phyloP scores from a whole-genome alignment of 2,113 vertebrate genomes.

The Pycnonotus jocosus region DNA sequence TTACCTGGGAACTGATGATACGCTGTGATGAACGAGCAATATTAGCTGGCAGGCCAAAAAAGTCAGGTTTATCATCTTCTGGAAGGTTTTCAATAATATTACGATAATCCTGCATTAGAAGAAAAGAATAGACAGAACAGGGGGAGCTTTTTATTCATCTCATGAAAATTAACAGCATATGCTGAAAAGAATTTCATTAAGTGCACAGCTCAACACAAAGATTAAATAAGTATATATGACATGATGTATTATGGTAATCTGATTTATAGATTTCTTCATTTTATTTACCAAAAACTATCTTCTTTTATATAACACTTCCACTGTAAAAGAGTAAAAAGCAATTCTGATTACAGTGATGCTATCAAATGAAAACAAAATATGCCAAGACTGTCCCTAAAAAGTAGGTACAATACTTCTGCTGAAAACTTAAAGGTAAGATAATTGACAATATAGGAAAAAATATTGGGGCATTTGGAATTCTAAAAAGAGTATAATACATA shows the following conservation, averaged over 20 bases:
- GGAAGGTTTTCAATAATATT: constrained; percentile 87
- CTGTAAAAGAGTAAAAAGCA: not conserved
- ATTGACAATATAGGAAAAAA: not conserved
- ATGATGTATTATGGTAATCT: not conserved
- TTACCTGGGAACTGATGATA: constrained; percentile 91
- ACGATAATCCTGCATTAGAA: constrained; percentile 83
- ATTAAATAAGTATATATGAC: not conserved
- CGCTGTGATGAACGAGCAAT: constrained; percentile 92
- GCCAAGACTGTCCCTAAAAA: not conserved
- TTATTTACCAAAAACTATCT: not conserved
- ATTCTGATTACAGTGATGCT: not conserved
- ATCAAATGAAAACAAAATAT: not conserved
- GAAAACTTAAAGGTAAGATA: not conserved
- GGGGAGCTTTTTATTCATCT: not conserved
- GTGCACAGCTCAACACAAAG: not conserved
- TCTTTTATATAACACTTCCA: not conserved
- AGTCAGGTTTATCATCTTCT: constrained; percentile 91
- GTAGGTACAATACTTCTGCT: not conserved
- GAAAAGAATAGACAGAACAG: not conserved
- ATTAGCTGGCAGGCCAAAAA: constrained; percentile 95
- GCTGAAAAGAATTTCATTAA: not conserved
- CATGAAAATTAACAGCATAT: not conserved
- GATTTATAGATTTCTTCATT: not conserved
- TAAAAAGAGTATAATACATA: not conserved
- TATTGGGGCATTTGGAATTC: not conserved